Percentiles rank a stretch among this genome's conserved stretches.
phyloP scores from a whole-genome alignment of 2,888 invertebrate genomes.

The Cephonodes hylas region DNA sequence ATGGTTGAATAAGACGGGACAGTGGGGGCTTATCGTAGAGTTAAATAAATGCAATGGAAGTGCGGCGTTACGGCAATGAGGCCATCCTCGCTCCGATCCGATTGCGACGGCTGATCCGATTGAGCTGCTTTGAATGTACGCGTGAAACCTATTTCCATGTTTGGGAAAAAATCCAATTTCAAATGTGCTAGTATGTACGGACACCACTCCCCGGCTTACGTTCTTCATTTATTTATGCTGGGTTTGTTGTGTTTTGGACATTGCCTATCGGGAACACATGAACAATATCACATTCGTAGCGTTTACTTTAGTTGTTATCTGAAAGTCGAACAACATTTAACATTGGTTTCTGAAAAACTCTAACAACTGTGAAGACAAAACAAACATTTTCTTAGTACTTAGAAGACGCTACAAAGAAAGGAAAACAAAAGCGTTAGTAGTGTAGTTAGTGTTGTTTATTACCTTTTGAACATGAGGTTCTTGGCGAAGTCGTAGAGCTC shows the following conservation, averaged over 20 bases:
- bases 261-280: too few relatives aligned
- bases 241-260: not conserved
- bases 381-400: too few relatives aligned
- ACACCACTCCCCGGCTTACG: not conserved
- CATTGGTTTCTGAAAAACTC: too few relatives aligned
- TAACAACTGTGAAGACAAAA: too few relatives aligned
- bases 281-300: too few relatives aligned
- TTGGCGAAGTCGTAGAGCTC: conserved; percentile 97
- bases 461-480: conserved; percentile 90
- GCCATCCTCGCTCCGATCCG: conserved; percentile 41
- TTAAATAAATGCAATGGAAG: conserved; percentile 28
- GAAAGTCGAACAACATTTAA: too few relatives aligned
- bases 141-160: conserved; percentile 27
- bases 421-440: conserved; percentile 19
- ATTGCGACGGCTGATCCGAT: conserved; percentile 43
- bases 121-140: conserved; percentile 21
- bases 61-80: conserved; percentile 29
- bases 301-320: too few relatives aligned
- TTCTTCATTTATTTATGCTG: not conserved
- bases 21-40: not conserved
- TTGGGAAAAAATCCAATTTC: conserved; percentile 12
- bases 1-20: conserved; percentile 7
- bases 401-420: not conserved
- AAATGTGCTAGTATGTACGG: conserved; percentile 2
- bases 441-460: conserved; percentile 14